Percentiles rank a stretch among this genome's conserved stretches.
Conservation (phyloP, 2,113 vertebrate genomes). For the Ptyas mucosa region DNA sequence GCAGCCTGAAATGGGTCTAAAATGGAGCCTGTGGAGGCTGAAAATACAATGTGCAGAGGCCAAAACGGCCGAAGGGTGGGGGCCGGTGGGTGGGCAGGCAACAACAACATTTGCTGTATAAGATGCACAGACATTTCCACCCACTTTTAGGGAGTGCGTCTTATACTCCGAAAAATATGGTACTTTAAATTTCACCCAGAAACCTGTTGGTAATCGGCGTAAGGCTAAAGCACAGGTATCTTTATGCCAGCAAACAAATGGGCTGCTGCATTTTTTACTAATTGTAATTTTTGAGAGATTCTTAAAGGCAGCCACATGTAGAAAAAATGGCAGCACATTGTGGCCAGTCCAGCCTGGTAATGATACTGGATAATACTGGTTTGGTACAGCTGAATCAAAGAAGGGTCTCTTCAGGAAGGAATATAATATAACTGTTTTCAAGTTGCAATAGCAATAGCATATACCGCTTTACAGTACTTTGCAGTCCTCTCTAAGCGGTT, state of each 20-base stretch:
- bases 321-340: not conserved
- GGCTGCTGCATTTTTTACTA: not conserved
- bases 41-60: too few relatives aligned
- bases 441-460: not conserved
- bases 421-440: not conserved
- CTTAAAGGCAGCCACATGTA: not conserved
- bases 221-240: not conserved
- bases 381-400: not conserved
- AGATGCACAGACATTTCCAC: too few relatives aligned
- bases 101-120: too few relatives aligned
- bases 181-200: not conserved
- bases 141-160: too few relatives aligned
- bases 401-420: not conserved
- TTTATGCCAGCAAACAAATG: not conserved
- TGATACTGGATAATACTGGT: not conserved
- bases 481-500: too few relatives aligned
- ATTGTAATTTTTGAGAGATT: not conserved
- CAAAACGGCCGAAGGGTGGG: too few relatives aligned
- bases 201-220: not conserved
- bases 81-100: too few relatives aligned
- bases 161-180: too few relatives aligned
- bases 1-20: too few relatives aligned
- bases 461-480: too few relatives aligned
- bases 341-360: not conserved
- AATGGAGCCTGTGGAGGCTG: too few relatives aligned